Base-by-base conservation (phyloP, 2,888 invertebrate species). In the Amphipoea lucens region DNA sequence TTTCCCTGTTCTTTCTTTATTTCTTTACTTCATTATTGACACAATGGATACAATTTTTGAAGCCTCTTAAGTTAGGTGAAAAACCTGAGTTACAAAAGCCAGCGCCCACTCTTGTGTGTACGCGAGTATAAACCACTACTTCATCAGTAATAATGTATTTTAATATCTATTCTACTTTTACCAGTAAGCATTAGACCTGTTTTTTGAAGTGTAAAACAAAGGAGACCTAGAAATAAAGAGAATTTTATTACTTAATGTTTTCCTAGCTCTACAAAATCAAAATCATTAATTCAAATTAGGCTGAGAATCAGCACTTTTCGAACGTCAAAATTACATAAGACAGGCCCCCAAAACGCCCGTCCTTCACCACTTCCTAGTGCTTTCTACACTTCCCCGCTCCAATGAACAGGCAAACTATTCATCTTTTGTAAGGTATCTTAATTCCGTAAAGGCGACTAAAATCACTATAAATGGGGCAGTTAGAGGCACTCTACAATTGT, bases 371-470 rank as follows among this genome's bases (percentile, higher is more conserved):
- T n/a, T 57, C 20, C 11, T n/a, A 57, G 57, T 57, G 57, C 23
- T 57, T 57, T 57, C 14, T 66, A 36, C n/a, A 67, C 66, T 67
- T 75, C 57, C 42, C 42, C 23, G 29, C 45, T 75, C 45, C 29
- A 70, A 45, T 75, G 17, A 70, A 57, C 29, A 45, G 23, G 14
- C 11, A 45, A 29, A 57, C 23, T 45, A 23, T 69, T 57, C 42
- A 70, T 45, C 42, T 57, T 45, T 75, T 57, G 45, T 75, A 70
- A 45, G 57, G 74, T 75, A 45, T 57, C 74, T 29, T 75, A 45
- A 75, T 67, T 67, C 66, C 42, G 17, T 63, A 63, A 63, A 63
- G 36, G 7, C 7, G 20, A 63, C 17, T 36, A 63, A 36, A 63
- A 17, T 36, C 29, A 36, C 29, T 29, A 29, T 36, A 36, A 63